Conservation (phyloP, 2,888 invertebrate species). For the Polia nebulosa region DNA sequence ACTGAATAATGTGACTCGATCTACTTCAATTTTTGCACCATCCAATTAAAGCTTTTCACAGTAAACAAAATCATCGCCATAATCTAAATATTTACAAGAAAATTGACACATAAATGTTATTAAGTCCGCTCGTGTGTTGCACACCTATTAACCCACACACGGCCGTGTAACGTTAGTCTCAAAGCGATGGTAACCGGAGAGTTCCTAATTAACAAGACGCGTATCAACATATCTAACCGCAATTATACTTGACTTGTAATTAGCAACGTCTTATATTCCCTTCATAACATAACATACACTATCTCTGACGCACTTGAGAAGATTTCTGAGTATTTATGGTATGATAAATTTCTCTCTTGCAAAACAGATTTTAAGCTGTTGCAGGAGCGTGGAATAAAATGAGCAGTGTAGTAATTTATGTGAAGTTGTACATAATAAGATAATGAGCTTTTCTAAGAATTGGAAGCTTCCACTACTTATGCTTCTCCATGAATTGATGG, state of each 20-base stretch:
- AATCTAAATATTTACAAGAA: slow-evolving; percentile 12
- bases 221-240: slow-evolving; percentile 57
- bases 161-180: slow-evolving; percentile 43
- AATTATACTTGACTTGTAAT: slow-evolving; percentile 65
- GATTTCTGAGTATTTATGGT: slow-evolving; percentile 24
- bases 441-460: background rate
- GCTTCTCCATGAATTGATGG: background rate
- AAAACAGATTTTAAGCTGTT: slow-evolving; percentile 33
- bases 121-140: slow-evolving; percentile 29
- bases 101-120: slow-evolving; percentile 34
- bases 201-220: slow-evolving; percentile 58
- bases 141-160: slow-evolving; percentile 29
- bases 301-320: slow-evolving; percentile 17
- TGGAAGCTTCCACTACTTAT: background rate
- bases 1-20: background rate
- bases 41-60: background rate
- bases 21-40: background rate
- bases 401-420: background rate
- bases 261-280: slow-evolving; percentile 57
- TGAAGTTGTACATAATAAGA: background rate
- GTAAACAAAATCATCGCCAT: slow-evolving; percentile 19
- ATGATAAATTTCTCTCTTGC: slow-evolving; percentile 1
- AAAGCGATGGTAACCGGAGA: slow-evolving; percentile 61
- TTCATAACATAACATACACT: slow-evolving; percentile 34
- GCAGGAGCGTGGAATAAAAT: slow-evolving; percentile 21